A percentile compares a stretch with the other conserved stretches of the same genome.
Conservation (phyloP, 2,797 vertebrate genomes). For the Epinephelus awoara region DNA sequence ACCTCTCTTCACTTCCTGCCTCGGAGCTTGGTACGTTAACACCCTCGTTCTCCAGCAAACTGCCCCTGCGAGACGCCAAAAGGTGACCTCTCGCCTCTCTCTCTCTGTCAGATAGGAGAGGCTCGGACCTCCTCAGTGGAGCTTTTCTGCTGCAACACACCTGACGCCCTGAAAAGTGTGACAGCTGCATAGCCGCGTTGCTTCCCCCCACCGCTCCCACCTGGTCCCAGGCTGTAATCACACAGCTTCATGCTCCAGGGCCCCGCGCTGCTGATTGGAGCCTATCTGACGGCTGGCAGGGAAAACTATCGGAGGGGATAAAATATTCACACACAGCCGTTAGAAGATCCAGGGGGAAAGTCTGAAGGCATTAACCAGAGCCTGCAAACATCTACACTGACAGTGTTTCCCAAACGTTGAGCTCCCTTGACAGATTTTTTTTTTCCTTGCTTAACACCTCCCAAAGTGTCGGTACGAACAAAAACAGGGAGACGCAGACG, state of each 20-base stretch:
- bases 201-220: conserved; percentile 50
- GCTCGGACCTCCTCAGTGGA: conserved; percentile 34
- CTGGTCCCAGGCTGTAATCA: conserved; percentile 79
- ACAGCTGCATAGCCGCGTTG: conserved; percentile 71
- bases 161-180: conserved; percentile 76
- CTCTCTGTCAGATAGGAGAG: conserved; percentile 48
- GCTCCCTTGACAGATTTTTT: conserved; percentile 76
- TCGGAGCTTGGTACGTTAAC: conserved; percentile 60
- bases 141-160: conserved; percentile 63
- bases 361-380: conserved; percentile 82
- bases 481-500: conserved; percentile 72
- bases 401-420: conserved; percentile 80
- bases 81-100: conserved; percentile 68
- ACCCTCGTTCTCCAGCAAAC: conserved; percentile 54
- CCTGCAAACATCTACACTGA: conserved; percentile 80
- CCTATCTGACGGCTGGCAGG: conserved; percentile 83
- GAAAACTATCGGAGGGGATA: conserved; percentile 82
- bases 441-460: conserved; percentile 72
- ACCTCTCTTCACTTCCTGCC: conserved; percentile 60
- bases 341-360: conserved; percentile 79
- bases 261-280: conserved; percentile 80
- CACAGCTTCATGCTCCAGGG: conserved; percentile 82
- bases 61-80: conserved; percentile 54
- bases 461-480: conserved; percentile 73
- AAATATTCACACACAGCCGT: conserved; percentile 85